These are phyloP conservation scores for Elgaria multicarinata DNA, from an alignment of 2,113 vertebrate species.

Conservation along the genomic window DNA sequence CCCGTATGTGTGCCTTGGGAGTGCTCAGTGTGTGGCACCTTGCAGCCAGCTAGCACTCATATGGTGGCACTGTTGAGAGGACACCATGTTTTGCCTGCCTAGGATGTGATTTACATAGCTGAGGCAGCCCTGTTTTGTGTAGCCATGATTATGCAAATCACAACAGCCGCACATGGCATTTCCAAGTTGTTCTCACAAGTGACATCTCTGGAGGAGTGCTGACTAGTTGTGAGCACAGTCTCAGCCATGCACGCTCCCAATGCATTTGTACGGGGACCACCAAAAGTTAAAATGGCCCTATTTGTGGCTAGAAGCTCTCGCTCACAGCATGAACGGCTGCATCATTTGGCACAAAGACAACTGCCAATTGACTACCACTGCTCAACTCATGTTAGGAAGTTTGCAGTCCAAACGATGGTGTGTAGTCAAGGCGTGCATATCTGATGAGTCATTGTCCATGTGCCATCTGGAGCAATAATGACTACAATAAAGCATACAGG, in stretches of 20 bases:
- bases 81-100: background rate
- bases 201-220: background rate
- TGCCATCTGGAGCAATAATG: no score
- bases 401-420: background rate
- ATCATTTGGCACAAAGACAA: no score
- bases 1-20: background rate
- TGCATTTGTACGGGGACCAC: background rate
- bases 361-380: background rate
- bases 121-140: background rate
- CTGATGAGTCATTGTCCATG: no score
- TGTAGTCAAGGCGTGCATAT: background rate
- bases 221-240: no score
- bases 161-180: no score
- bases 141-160: no score
- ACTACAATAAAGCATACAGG: no score
- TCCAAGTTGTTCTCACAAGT: background rate
- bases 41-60: background rate
- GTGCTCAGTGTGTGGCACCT: background rate
- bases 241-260: no score
- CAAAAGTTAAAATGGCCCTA: no score
- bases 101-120: background rate
- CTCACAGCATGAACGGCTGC: background rate
- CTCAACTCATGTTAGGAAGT: background rate
- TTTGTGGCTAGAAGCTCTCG: background rate
- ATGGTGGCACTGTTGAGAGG: background rate